A percentile compares a stretch with the other conserved stretches of the same genome.
These are phyloP conservation scores for Sylvilagus floridanus DNA, from an alignment of 2,797 vertebrate species.

Conservation along the genomic window DNA sequence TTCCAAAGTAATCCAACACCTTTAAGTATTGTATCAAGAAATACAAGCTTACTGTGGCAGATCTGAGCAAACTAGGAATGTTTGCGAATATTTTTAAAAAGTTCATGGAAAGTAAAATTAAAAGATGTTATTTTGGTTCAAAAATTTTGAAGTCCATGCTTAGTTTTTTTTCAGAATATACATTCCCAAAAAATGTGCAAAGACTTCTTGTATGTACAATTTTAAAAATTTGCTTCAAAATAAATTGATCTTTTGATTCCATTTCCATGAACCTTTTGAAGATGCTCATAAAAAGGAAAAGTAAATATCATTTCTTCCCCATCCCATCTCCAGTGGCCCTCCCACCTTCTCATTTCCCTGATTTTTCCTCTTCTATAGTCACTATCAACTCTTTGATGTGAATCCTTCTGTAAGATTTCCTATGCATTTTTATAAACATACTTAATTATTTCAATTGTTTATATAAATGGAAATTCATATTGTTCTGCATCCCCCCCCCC, in stretches of 20 bases:
- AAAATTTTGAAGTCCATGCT: too few species aligned
- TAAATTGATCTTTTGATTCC: too few species aligned
- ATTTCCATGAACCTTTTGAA: too few species aligned
- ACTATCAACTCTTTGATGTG: background rate
- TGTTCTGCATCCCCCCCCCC: background rate
- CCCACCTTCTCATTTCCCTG: background rate
- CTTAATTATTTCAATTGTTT: background rate
- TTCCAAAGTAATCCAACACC: background rate
- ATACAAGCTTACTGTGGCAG: background rate
- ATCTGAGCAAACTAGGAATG: background rate
- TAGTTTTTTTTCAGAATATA: too few species aligned
- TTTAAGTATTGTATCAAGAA: conserved; percentile 10
- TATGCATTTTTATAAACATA: background rate
- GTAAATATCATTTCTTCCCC: background rate
- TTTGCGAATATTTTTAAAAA: too few species aligned
- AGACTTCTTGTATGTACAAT: too few species aligned
- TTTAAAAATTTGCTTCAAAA: too few species aligned
- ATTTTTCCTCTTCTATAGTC: background rate
- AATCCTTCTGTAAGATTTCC: background rate
- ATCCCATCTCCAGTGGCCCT: background rate
- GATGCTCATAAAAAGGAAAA: background rate
- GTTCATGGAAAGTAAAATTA: too few species aligned
- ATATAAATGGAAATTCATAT: background rate
- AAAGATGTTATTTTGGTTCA: too few species aligned
- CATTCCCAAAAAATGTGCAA: too few species aligned